Base-by-base conservation (phyloP, 2,113 vertebrate species). In the Azemiops feae region DNA sequence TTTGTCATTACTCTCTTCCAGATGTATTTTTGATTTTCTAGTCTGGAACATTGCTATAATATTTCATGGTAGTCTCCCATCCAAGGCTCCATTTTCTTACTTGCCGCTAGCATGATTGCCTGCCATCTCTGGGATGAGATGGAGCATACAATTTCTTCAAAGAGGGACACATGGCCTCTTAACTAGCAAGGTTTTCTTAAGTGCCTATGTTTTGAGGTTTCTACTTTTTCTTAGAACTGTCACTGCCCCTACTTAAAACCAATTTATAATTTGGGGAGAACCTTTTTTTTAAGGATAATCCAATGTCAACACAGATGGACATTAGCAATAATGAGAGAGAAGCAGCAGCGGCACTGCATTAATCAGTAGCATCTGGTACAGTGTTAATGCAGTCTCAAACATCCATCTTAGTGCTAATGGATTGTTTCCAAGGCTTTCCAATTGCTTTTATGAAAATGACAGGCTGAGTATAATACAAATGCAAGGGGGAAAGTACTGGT, bases 371-470 rank as follows among this genome's bases (percentile, higher is more conserved):
- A 88, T 52, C 93, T 89, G 23, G 25, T 85, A 47, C 93, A 54
- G 54, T 64, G 74, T 93, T 92, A 92, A 89, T 94, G 91, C 74
- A 69, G 27, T 69, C 74, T 60, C 54, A 57, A 64, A 39, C 88
- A 87, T 92, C 81, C n/a, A 64, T 92, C 93, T 94, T 43, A n/a
- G 87, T 57, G 81, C 91, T 92, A 94, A 87, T 92, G 91, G 53
- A 87, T 88, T 89, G 92, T 88, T 88, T 91, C 89, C 47, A 91
- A 20, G 86, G 57, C 88, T 92, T 60, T 94, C 88, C 55, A 90
- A 18, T 34, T 85, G 9, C 55, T 58, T 89, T 88, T 64, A 92
- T 91, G 43, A 94, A 94, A 89, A 34, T 92, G 64, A n/a, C 64
- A 64, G 74, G 55, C 47, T 25, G 87, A 92, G 89, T 55, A 30